Evolutionary conservation across 1,140 invertebrate genomes (phyloP), one percentile per base, ranked within the genome.

Genomic region (Anastatus disparis): DNA sequence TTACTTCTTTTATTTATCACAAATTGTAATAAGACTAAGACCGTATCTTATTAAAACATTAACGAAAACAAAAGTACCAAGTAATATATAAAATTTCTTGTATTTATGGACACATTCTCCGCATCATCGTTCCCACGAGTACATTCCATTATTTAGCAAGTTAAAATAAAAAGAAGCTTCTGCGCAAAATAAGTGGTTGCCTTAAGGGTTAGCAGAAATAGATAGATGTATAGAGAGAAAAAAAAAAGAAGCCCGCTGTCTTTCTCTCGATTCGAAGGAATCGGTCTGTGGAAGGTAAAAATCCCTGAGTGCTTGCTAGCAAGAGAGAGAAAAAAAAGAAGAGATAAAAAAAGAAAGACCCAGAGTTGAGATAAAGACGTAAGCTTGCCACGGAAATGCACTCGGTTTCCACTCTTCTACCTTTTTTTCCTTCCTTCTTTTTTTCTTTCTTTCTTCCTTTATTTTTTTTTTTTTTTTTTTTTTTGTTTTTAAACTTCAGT

Each of bases 71-170:
- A n/a, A n/a, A n/a, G n/a, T n/a, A n/a, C n/a, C n/a, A n/a, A n/a
- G n/a, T n/a, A n/a, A 9, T 8, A 20, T 55, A 31, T 55, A 4
- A 31, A n/a, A n/a, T n/a, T 24, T 1, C 17, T 40, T 3, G 10
- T 48, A 20, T 1, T 35, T 35, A 15, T 50, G 38, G 20, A 15
- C 12, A 22, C 2, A 44, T 66, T 10, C 13, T 7, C 56, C 10
- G 20, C n/a, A 17, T 22, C 55, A 42, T 31, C 24, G 17, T 7
- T 31, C 42, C 29, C 31, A 12, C 20, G 46, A 35, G 22, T 42
- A 35, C 29, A 29, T 61, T 69, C 56, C 46, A 69, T 69, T 61
- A 61, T 59, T 61, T 31, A 61, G 10, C 2, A 27, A n/a, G n/a
- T n/a, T n/a, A n/a, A n/a, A n/a, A n/a, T n/a, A n/a, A n/a, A 29